A percentile compares a stretch with the other conserved stretches of the same genome.
Conservation (phyloP, 2,888 invertebrate species). For the Dermolepida albohirtum region DNA sequence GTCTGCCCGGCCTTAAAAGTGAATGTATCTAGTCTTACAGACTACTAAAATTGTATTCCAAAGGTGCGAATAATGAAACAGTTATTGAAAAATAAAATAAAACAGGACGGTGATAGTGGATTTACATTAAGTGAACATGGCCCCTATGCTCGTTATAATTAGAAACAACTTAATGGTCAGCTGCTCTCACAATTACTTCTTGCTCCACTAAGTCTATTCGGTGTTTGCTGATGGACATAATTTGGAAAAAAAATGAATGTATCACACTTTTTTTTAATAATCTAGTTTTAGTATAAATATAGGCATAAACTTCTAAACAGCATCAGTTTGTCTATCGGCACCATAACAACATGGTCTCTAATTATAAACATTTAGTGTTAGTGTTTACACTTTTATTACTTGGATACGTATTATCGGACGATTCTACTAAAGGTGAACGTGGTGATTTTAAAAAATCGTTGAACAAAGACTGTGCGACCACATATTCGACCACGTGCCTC, state of each 20-base stretch:
- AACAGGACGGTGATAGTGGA: constrained; percentile 49
- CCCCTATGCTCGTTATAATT: constrained; percentile 45
- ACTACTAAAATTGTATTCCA: constrained; percentile 51
- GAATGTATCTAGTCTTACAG: constrained; percentile 45
- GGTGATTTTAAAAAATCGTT: constrained; percentile 61
- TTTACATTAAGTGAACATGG: constrained; percentile 36
- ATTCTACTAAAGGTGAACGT: constrained; percentile 52
- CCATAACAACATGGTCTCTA: constrained; percentile 41
- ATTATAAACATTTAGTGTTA: constrained; percentile 44
- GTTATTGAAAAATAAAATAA: constrained; percentile 55
- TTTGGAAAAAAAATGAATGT: constrained; percentile 50
- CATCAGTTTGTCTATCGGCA: constrained; percentile 48
- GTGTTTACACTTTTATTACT: constrained; percentile 34
- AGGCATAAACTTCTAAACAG: constrained; percentile 35
- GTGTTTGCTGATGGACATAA: constrained; percentile 51
- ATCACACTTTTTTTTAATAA: constrained; percentile 45
- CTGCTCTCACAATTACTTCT: constrained; percentile 60
- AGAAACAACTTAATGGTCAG: constrained; percentile 42
- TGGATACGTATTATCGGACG: constrained; percentile 36
- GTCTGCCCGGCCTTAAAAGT: constrained; percentile 42
- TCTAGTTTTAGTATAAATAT: constrained; percentile 47
- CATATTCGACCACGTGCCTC: constrained; percentile 79
- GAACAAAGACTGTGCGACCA: constrained; percentile 68
- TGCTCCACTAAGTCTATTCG: constrained; percentile 64
- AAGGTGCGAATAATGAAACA: constrained; percentile 53